Percentiles rank a stretch among this genome's conserved stretches.
These are phyloP conservation scores for human (Homo sapiens) DNA, from an alignment of 2,113 vertebrate species.

Conservation along the genomic window GRCh38 chrX:6296001-6296500, in stretches of 20 bases:
- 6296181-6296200: accelerated
- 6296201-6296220: background rate
- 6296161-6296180: no score
- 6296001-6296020: no score
- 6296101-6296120: no score
- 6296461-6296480: no score
- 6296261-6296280: background rate
- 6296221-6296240: no score
- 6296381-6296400: accelerated
- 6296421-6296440: no score
- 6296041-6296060: background rate
- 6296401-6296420: background rate
- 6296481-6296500: no score
- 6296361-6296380: background rate
- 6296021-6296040: background rate
- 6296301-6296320: background rate
- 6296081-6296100: background rate
- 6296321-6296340: background rate
- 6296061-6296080: background rate
- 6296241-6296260: accelerated
- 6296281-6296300: background rate
- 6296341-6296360: background rate
- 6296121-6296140: background rate
- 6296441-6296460: no score
- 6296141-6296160: background rate